Conservation (phyloP, 2,797 vertebrate species). For the Momotus momota region DNA sequence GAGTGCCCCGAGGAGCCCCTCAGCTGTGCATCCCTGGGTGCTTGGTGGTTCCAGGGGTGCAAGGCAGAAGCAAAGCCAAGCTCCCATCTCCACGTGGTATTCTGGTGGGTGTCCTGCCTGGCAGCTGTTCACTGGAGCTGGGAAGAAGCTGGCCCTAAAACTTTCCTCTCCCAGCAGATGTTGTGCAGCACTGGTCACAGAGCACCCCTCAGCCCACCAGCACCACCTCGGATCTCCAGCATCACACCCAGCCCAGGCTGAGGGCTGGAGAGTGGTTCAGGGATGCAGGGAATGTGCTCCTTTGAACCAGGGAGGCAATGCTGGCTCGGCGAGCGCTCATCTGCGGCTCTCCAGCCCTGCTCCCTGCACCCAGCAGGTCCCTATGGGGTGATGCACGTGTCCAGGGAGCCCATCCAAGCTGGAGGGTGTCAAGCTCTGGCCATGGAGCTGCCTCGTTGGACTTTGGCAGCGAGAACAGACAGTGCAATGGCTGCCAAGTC, state of each 20-base stretch:
- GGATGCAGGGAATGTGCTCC: rapidly evolving
- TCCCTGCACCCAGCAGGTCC: neutral
- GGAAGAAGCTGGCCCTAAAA: neutral
- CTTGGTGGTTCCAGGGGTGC: neutral
- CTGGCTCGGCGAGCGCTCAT: rapidly evolving
- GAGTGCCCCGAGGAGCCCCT: neutral
- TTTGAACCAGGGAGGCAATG: neutral
- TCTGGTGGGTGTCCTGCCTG: neutral
- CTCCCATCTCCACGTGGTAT: rapidly evolving
- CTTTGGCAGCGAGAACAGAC: neutral
- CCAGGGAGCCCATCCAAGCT: neutral
- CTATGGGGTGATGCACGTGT: rapidly evolving
- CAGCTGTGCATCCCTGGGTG: too few relatives aligned
- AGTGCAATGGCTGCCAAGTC: neutral
- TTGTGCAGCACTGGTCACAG: rapidly evolving
- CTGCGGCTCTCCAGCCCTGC: neutral
- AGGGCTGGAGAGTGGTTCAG: neutral
- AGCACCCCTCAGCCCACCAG: neutral
- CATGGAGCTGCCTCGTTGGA: neutral
- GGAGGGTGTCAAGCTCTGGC: neutral
- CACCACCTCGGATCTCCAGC: neutral
- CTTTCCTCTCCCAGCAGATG: neutral
- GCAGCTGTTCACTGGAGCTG: neutral
- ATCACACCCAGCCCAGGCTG: rapidly evolving
- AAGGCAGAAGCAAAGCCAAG: neutral